Conservation (phyloP, 2,113 vertebrate genomes). For the Dryoscopus gambensis region DNA sequence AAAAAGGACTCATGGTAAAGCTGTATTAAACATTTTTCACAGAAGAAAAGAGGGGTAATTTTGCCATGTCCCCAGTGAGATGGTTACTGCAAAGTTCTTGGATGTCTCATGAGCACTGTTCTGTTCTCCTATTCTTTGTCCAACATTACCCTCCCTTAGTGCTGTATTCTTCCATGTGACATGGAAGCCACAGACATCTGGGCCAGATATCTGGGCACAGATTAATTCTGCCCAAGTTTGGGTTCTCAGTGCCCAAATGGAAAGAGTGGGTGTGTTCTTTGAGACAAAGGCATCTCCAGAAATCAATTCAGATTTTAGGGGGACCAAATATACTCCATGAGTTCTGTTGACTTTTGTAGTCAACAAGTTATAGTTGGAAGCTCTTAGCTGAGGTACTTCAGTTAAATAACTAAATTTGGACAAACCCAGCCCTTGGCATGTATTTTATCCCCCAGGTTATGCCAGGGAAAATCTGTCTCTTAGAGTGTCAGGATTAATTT, state of each 20-base stretch:
- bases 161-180: neutral
- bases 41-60: neutral
- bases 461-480: neutral
- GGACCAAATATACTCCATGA: neutral
- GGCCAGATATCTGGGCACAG: neutral
- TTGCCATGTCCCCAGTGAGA: neutral
- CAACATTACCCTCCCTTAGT: neutral
- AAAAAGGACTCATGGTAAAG: neutral
- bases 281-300: neutral
- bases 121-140: neutral
- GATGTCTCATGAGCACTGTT: neutral
- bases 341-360: neutral
- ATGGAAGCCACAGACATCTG: neutral
- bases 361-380: neutral
- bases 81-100: neutral
- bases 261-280: neutral
- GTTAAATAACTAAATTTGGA: neutral
- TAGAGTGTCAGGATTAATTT: neutral
- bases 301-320: neutral
- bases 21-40: neutral
- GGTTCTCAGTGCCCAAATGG: neutral
- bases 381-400: neutral
- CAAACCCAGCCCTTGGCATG: neutral
- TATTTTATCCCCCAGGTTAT: neutral
- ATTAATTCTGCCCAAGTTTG: neutral